Evolutionary conservation across 2,113 vertebrate species (phyloP), one percentile per base, ranked within the genome.

Genomic region (Gymnarchus niloticus): DNA sequence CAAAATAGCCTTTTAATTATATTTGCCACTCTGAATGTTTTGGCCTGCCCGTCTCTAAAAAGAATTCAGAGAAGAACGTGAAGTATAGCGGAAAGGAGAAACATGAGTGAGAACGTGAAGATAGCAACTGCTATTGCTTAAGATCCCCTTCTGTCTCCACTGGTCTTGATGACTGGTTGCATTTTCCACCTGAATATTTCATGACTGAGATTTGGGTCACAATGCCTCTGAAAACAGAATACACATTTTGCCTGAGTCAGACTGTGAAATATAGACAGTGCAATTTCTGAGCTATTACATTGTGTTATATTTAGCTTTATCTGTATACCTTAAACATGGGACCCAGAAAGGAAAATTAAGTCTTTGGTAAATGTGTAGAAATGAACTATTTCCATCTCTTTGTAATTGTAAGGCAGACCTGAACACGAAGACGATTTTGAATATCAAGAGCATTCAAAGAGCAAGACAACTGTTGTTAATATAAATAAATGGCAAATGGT

Each of bases 151-250:
- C n/a, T 46, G 10, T 65, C 57, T 33, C 6, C 41, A 48, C 56
- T 44, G 0, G 77, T 19, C 48, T 17, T 44, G 77, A 81, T 25
- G 77, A 51, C 77, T 81, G 48, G 44, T 25, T 51, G 77, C 7
- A 81, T 49, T 81, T 73, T 81, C 77, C 77, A 65, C n/a, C 41
- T 84, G 46, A 48, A 73, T 73, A 73, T 73, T 65, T 73, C 59
- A 73, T 84, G 46, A 69, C 83, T 28, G 8, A 52, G 3, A 84
- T 84, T 84, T 48, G 37, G 57, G 57, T 84, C 77, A 81, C 44
- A 44, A 41, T 56, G 81, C 52, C 41, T 83, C 37, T 83, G 83
- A 61, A 59, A 9, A 7, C 41, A 49, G 44, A 84, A 65, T 14
- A 7, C 46, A 21, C 23, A 65, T 59, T 84, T n/a, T 8, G 56